Evolutionary conservation across 2,113 vertebrate species (phyloP).

Genomic region (Nothocercus nigrocapillus): DNA sequence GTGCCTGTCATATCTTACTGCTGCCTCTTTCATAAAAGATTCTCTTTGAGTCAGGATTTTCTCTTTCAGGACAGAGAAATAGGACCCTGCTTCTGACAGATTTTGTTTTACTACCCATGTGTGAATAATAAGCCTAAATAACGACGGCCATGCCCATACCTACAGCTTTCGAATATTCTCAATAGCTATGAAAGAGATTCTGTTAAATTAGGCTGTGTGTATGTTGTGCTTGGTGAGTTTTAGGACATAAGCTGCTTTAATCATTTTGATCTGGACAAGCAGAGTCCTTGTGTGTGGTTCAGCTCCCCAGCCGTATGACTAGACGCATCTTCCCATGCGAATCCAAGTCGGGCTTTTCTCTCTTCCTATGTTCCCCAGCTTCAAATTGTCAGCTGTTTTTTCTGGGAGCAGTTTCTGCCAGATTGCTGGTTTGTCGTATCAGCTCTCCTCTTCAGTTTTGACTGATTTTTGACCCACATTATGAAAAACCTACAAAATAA

Average conservation of each 20-base stretch:
- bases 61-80: conserved; percentile 37
- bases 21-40: conserved; percentile 31
- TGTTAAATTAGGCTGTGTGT: not conserved
- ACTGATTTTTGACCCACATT: not conserved
- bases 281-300: not conserved
- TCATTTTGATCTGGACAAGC: not conserved
- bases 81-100: conserved; percentile 13
- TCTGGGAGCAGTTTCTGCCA: not conserved
- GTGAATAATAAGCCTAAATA: conserved; percentile 45
- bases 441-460: not conserved
- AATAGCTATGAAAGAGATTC: not conserved
- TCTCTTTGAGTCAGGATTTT: not conserved
- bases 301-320: not conserved
- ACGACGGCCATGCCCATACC: not conserved
- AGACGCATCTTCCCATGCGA: not conserved
- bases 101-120: conserved; percentile 29
- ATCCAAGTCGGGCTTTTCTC: not conserved
- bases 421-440: not conserved
- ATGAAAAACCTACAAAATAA: not conserved
- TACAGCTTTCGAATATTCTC: conserved; percentile 27
- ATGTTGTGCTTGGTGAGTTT: conserved; percentile 3
- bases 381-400: not conserved
- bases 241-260: not conserved
- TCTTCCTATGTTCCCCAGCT: not conserved
- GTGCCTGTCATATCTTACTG: conserved; percentile 25